Percentiles rank a stretch among this genome's conserved stretches.
phyloP scores from a whole-genome alignment of 1,140 invertebrate species.

The Probaryconus sp. region DNA sequence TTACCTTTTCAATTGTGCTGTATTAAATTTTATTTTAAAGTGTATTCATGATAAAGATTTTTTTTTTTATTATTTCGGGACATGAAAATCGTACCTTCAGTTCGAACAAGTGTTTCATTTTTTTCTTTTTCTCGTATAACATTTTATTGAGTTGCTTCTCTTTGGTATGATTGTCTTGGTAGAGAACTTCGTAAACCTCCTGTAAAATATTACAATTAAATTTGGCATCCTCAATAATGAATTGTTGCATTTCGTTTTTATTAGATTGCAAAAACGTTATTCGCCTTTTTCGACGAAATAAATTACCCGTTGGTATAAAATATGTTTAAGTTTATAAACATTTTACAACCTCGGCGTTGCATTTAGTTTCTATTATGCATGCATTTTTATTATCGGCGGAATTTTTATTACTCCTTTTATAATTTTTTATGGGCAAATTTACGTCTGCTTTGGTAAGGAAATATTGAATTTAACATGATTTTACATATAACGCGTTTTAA shows the following conservation, averaged over 20 bases:
- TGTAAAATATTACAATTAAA: slow-evolving; percentile 64
- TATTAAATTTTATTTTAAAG: too few species aligned
- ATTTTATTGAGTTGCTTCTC: slow-evolving; percentile 80
- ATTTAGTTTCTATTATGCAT: slow-evolving; percentile 33
- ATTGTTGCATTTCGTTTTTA: slow-evolving; percentile 15
- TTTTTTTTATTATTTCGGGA: slow-evolving; percentile 33
- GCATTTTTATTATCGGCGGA: slow-evolving; percentile 8
- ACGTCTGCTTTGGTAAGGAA: not conserved
- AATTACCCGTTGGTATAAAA: slow-evolving; percentile 8
- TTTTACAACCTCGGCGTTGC: slow-evolving; percentile 9
- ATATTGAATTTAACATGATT: slow-evolving; percentile 6
- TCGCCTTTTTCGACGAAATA: slow-evolving; percentile 15
- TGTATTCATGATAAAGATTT: not conserved
- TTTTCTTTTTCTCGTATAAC: slow-evolving; percentile 79
- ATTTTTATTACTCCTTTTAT: slow-evolving; percentile 32
- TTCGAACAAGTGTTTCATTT: slow-evolving; percentile 78
- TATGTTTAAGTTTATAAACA: slow-evolving; percentile 24
- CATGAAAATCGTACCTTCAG: slow-evolving; percentile 78
- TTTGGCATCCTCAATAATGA: slow-evolving; percentile 25
- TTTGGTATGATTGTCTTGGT: slow-evolving; percentile 80
- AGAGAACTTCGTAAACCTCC: slow-evolving; percentile 79
- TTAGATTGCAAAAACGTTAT: slow-evolving; percentile 27
- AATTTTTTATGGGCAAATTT: slow-evolving; percentile 12
- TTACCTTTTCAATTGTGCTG: not conserved
- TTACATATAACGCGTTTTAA: too few species aligned